Conservation (phyloP, 2,113 vertebrate genomes). For the Forbesichthys agassizii region DNA sequence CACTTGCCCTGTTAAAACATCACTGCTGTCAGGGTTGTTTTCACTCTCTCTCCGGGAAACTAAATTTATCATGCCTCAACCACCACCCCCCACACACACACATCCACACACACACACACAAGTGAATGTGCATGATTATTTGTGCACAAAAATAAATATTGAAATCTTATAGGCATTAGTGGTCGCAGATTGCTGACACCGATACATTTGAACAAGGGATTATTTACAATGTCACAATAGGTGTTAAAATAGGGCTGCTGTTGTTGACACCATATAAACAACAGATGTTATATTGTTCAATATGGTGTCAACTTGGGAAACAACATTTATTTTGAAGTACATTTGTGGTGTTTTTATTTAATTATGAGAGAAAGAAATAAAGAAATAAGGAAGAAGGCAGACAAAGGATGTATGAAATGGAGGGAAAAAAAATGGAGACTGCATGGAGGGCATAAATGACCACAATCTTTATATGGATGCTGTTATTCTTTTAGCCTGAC, state of each 20-base stretch:
- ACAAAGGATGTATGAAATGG: background rate
- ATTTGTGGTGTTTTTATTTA: background rate
- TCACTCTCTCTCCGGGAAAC: too few relatives aligned
- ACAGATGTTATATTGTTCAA: background rate
- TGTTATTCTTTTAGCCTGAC: too few relatives aligned
- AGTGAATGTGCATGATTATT: conserved; percentile 55
- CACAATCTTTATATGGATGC: too few relatives aligned
- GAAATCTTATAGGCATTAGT: conserved; percentile 58
- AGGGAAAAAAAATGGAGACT: background rate
- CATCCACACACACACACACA: background rate
- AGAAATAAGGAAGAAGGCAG: too few relatives aligned
- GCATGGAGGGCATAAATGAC: background rate
- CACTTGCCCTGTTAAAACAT: conserved; percentile 65
- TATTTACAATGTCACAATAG: conserved; percentile 15
- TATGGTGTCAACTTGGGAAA: background rate
- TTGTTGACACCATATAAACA: background rate
- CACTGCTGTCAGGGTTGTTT: background rate
- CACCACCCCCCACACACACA: conserved; percentile 5
- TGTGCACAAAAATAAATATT: conserved; percentile 64
- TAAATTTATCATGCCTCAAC: too few relatives aligned
- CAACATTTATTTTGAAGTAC: background rate
- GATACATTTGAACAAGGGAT: conserved; percentile 37
- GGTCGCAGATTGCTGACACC: conserved; percentile 54
- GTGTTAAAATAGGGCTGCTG: conserved; percentile 28
- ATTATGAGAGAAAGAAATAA: too few relatives aligned